A percentile compares a stretch with the other conserved stretches of the same genome.
These are phyloP conservation scores for Cotesia typhae DNA, from an alignment of 1,140 invertebrate species.

Conservation along the genomic window DNA sequence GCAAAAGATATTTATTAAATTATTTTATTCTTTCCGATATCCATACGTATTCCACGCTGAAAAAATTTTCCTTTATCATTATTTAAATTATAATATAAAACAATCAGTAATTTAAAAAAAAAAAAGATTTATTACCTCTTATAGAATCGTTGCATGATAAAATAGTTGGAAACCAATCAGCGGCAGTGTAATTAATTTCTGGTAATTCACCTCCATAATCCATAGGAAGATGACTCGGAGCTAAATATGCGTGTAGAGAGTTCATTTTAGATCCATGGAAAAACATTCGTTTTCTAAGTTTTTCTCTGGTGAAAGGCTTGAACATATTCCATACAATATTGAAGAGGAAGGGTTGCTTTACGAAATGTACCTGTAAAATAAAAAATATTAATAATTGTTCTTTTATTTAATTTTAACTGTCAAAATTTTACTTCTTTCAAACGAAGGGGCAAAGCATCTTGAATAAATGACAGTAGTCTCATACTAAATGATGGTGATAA, in stretches of 20 bases:
- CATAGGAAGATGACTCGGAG: conserved; percentile 73
- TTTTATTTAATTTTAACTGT: conserved; percentile 18
- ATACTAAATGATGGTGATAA: conserved; percentile 78
- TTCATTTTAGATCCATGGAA: conserved; percentile 82
- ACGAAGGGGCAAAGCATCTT: conserved; percentile 88
- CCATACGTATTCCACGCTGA: conserved; percentile 74
- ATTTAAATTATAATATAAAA: conserved; percentile 22
- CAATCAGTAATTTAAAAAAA: conserved; percentile 2
- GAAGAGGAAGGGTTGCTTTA: conserved; percentile 89
- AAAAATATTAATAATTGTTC: conserved; percentile 20
- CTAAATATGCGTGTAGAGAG: conserved; percentile 75
- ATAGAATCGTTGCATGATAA: conserved; percentile 71
- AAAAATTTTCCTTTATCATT: conserved; percentile 40
- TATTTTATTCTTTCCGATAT: conserved; percentile 63
- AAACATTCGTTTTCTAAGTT: conserved; percentile 79
- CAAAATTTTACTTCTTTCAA: conserved; percentile 75
- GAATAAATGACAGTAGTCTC: conserved; percentile 80
- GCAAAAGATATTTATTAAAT: background rate
- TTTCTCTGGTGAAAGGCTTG: conserved; percentile 86
- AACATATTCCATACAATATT: conserved; percentile 88
- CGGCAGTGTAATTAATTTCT: conserved; percentile 77
- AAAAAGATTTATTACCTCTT: conserved; percentile 51
- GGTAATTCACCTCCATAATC: conserved; percentile 80
- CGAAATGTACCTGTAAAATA: conserved; percentile 74
- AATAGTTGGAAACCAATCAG: conserved; percentile 77